These are phyloP conservation scores for Aporophyla lueneburgensis DNA, from an alignment of 2,888 invertebrate genomes.

Conservation along the genomic window DNA sequence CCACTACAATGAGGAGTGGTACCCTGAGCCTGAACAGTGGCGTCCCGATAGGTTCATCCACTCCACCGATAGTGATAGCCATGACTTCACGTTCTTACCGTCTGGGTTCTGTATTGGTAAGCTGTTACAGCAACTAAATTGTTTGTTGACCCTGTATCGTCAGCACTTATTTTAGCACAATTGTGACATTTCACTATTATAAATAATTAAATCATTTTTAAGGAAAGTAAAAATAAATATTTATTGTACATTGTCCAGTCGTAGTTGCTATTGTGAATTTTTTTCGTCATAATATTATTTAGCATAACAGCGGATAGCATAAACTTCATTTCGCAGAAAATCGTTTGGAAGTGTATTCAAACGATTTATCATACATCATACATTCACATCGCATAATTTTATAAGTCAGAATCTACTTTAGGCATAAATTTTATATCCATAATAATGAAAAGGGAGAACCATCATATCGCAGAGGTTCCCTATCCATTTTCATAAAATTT, in stretches of 20 bases:
- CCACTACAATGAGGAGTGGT: constrained; percentile 77
- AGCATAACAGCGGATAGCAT: too few relatives aligned
- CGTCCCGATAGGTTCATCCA: constrained; percentile 77
- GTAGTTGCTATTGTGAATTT: neutral
- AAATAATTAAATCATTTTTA: neutral
- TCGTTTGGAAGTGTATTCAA: too few relatives aligned
- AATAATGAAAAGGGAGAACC: too few relatives aligned
- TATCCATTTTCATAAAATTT: too few relatives aligned
- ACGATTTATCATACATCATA: too few relatives aligned
- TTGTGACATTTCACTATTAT: neutral
- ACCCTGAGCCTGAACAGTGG: constrained; percentile 80
- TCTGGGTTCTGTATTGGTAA: constrained; percentile 81
- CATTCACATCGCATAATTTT: too few relatives aligned
- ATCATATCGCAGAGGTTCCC: too few relatives aligned
- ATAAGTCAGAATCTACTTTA: too few relatives aligned
- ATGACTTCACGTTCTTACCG: constrained; percentile 79
- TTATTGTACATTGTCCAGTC: neutral
- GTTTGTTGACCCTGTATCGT: neutral
- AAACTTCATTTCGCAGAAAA: too few relatives aligned
- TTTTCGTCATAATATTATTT: too few relatives aligned
- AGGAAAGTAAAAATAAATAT: neutral
- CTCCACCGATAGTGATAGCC: constrained; percentile 76
- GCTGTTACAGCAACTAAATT: neutral
- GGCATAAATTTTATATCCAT: too few relatives aligned
- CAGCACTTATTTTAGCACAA: neutral